phyloP scores from a whole-genome alignment of 2,888 invertebrate genomes.

The Mesodorylaimus sp. region DNA sequence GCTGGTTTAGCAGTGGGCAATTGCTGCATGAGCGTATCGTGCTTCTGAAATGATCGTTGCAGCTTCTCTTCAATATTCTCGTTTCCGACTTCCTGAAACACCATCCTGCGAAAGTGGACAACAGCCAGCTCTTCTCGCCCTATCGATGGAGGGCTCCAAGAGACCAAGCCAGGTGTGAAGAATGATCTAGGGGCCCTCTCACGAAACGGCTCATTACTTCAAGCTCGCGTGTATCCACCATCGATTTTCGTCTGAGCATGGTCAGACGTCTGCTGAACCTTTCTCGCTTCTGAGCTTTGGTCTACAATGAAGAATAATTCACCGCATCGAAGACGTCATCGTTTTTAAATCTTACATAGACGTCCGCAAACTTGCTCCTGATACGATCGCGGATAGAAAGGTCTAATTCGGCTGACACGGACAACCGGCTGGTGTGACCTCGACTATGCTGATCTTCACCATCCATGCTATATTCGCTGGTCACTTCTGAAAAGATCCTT shows the following conservation, averaged over 20 bases:
- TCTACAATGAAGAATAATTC: too few species aligned
- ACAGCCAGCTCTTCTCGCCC: too few species aligned
- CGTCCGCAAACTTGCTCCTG: neutral
- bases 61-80: neutral
- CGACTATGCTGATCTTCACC: neutral
- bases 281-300: neutral
- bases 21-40: neutral
- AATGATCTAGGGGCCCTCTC: too few species aligned
- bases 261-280: neutral
- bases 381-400: neutral
- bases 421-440: neutral
- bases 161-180: too few species aligned
- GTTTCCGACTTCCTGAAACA: neutral
- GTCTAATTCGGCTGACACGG: neutral
- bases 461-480: neutral
- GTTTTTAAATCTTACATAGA: neutral
- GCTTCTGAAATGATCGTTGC: neutral
- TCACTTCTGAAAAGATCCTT: neutral
- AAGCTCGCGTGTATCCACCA: neutral
- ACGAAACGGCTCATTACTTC: too few species aligned
- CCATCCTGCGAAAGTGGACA: too few species aligned
- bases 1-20: neutral
- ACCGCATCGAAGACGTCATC: neutral
- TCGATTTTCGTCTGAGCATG: neutral
- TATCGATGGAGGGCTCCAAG: too few species aligned